phyloP scores from a whole-genome alignment of 23 tunicate genomes.

The Trididemnum clinides region DNA sequence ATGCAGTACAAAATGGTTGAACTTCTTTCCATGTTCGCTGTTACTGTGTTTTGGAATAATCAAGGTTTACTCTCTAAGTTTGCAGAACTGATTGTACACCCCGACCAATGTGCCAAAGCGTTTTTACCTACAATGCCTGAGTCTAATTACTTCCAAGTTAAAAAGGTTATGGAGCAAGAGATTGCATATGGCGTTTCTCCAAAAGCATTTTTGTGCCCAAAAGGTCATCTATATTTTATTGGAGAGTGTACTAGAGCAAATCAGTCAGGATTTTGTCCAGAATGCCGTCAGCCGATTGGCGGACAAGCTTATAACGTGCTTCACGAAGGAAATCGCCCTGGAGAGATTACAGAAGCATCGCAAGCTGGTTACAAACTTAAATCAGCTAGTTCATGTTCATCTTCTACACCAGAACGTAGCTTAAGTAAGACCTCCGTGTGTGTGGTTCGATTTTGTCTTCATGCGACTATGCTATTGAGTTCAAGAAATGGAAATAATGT shows the following conservation, averaged over 20 bases:
- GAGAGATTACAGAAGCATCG: conserved; percentile 43
- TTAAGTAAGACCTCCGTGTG: conserved; percentile 48
- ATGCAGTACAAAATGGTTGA: conserved; percentile 14
- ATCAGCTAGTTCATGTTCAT: background rate
- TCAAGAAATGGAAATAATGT: conserved; percentile 10
- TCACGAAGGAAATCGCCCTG: conserved; percentile 45
- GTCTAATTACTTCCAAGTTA: conserved; percentile 34
- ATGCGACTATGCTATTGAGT: conserved; percentile 24
- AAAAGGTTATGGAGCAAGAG: conserved; percentile 28
- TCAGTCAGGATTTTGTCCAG: conserved; percentile 61
- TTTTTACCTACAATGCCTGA: conserved; percentile 63
- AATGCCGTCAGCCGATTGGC: conserved; percentile 61
- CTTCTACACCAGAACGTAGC: conserved; percentile 34
- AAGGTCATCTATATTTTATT: conserved; percentile 70
- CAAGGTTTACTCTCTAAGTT: conserved; percentile 15
- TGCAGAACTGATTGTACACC: conserved; percentile 5
- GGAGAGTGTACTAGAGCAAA: conserved; percentile 61
- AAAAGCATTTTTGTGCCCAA: conserved; percentile 69
- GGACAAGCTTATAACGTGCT: conserved; percentile 36
- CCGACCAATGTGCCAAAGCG: background rate
- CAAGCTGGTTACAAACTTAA: conserved; percentile 70
- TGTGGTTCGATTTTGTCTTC: conserved; percentile 42
- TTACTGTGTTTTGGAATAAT: conserved; percentile 1
- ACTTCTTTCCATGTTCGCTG: background rate
- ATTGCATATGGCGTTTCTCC: too few relatives aligned